phyloP scores from a whole-genome alignment of 2,888 invertebrate species.

The Latrodectus elegans region DNA sequence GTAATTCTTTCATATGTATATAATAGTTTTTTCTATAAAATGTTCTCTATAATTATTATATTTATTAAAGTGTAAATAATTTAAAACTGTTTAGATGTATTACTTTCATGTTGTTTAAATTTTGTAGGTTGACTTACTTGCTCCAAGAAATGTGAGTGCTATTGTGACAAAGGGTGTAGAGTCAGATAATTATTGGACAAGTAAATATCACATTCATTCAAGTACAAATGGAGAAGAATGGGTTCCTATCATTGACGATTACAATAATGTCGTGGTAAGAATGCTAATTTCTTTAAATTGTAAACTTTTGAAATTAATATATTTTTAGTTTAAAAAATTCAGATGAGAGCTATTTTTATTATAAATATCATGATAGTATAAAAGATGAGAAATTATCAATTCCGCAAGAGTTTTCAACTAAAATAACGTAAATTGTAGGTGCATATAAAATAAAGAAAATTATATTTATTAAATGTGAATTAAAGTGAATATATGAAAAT shows the following conservation, averaged over 20 bases:
- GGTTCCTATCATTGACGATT: constrained; percentile 73
- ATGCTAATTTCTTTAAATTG: too few relatives aligned
- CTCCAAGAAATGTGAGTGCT: constrained; percentile 85
- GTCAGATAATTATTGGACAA: constrained; percentile 72
- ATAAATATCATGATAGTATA: background rate
- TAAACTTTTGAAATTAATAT: too few relatives aligned
- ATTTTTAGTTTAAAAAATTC: background rate
- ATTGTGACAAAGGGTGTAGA: constrained; percentile 81
- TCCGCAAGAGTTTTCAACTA: too few relatives aligned
- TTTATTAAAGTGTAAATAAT: too few relatives aligned
- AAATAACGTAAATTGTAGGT: too few relatives aligned
- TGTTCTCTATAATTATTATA: too few relatives aligned
- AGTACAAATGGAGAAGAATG: constrained; percentile 74
- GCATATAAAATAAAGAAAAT: too few relatives aligned
- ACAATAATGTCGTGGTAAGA: constrained; percentile 77
- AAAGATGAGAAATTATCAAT: background rate
- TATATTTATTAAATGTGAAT: too few relatives aligned
- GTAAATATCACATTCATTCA: constrained; percentile 72
- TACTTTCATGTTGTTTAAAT: background rate
- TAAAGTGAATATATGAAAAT: too few relatives aligned
- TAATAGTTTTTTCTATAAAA: too few relatives aligned
- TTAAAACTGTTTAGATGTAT: too few relatives aligned
- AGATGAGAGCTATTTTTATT: background rate
- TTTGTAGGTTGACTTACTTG: constrained; percentile 83
- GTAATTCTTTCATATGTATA: too few relatives aligned